Percentiles rank a stretch among this genome's conserved stretches.
These are phyloP conservation scores for Panthera tigris DNA, from an alignment of 2,113 vertebrate species.

Conservation along the genomic window DNA sequence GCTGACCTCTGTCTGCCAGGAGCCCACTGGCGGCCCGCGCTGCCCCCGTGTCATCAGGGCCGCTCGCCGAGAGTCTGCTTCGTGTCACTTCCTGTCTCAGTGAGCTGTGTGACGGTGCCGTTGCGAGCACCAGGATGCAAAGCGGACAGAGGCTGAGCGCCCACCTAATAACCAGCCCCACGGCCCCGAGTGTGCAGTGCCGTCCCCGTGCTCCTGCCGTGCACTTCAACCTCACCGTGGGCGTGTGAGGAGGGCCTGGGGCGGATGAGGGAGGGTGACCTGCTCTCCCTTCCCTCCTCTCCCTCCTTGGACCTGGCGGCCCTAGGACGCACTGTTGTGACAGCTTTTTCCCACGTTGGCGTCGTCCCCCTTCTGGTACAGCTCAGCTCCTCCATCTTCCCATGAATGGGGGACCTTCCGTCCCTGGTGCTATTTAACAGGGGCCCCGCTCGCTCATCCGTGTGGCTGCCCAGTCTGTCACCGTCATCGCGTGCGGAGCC, in stretches of 20 bases:
- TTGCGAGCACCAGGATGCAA: neutral
- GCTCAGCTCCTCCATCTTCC: neutral
- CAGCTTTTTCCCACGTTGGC: neutral
- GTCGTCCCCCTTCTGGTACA: neutral
- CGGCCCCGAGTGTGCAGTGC: neutral
- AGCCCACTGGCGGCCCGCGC: neutral
- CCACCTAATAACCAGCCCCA: neutral
- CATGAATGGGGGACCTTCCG: neutral
- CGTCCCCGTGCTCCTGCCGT: neutral
- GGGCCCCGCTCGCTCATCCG: neutral
- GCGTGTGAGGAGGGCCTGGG: neutral
- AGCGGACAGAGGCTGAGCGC: neutral
- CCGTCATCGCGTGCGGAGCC: neutral
- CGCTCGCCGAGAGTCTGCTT: neutral
- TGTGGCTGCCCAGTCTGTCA: slow-evolving; percentile 26
- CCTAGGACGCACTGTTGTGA: neutral
- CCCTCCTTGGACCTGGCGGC: neutral
- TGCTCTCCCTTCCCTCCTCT: neutral
- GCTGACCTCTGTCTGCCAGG: neutral
- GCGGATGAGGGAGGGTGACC: neutral
- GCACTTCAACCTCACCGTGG: neutral
- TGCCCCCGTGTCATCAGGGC: neutral
- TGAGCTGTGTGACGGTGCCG: neutral
- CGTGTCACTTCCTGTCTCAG: slow-evolving; percentile 22
- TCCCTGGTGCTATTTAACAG: neutral